phyloP scores from a whole-genome alignment of 1,140 invertebrate genomes.

The Drosophila teissieri region DNA sequence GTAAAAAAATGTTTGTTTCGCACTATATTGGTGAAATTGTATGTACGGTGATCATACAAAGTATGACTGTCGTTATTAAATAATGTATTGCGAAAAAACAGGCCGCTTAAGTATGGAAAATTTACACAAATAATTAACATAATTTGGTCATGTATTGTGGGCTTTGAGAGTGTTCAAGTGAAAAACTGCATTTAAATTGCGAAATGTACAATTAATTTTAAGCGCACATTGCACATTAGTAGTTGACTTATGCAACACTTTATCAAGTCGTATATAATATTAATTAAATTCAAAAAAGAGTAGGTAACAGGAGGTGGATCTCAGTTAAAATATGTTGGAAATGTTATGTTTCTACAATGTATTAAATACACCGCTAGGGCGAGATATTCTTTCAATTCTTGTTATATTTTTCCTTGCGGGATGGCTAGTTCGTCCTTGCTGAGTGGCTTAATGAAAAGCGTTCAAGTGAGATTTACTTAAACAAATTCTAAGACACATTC shows the following conservation, averaged over 20 bases:
- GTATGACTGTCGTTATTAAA: slow-evolving; percentile 36
- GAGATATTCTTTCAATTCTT: neutral
- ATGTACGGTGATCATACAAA: slow-evolving; percentile 49
- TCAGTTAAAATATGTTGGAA: too few relatives aligned
- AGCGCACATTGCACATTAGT: slow-evolving; percentile 4
- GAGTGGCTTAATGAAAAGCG: slow-evolving; percentile 60
- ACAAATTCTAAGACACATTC: slow-evolving; percentile 63
- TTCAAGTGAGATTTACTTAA: slow-evolving; percentile 73
- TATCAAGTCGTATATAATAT: neutral
- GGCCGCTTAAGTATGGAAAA: slow-evolving; percentile 37
- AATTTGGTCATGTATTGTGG: slow-evolving; percentile 24
- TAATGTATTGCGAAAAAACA: slow-evolving; percentile 31
- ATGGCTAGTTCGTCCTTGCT: slow-evolving; percentile 3
- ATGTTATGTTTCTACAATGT: too few relatives aligned
- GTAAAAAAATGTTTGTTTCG: slow-evolving; percentile 25
- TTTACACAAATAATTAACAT: slow-evolving; percentile 56
- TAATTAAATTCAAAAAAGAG: too few relatives aligned
- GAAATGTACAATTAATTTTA: slow-evolving; percentile 3
- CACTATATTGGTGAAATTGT: slow-evolving; percentile 34
- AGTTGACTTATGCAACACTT: slow-evolving; percentile 24
- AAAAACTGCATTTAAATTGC: slow-evolving; percentile 32
- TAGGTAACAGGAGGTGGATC: too few relatives aligned
- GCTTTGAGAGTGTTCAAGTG: slow-evolving; percentile 14
- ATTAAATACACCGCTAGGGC: too few relatives aligned
- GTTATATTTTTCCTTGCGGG: too few relatives aligned